Evolutionary conservation across 2,797 vertebrate genomes (phyloP).

Genomic region (Chromobotia macracanthus): DNA sequence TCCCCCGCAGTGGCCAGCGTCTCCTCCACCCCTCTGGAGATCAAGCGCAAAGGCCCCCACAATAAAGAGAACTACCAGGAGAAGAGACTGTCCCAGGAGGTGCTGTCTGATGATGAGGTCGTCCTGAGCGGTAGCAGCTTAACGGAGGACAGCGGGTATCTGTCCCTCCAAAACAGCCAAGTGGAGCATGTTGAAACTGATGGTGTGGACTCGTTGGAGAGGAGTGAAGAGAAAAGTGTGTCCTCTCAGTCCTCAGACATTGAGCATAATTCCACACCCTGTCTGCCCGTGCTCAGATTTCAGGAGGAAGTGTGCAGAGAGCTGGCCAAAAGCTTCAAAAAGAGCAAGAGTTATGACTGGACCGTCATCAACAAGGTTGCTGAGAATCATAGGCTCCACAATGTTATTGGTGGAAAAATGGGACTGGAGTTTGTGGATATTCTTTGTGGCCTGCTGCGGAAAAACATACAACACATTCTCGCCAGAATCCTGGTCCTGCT

Average conservation of each 20-base stretch:
- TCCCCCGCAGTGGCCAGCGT: slow-evolving; percentile 17
- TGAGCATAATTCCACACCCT: slow-evolving; percentile 49
- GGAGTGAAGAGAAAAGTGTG: not conserved
- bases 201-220: slow-evolving; percentile 24
- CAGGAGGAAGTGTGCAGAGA: slow-evolving; percentile 83
- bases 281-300: slow-evolving; percentile 83
- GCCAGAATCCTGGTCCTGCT: slow-evolving; percentile 82
- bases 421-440: slow-evolving; percentile 84
- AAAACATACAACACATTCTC: slow-evolving; percentile 83
- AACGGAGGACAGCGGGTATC: slow-evolving; percentile 89
- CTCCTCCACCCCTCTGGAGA: slow-evolving; percentile 46
- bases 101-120: slow-evolving; percentile 64
- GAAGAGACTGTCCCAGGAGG: slow-evolving; percentile 46
- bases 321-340: slow-evolving; percentile 78
- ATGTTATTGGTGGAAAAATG: slow-evolving; percentile 90
- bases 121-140: slow-evolving; percentile 58
- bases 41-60: slow-evolving; percentile 68
- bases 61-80: slow-evolving; percentile 86
- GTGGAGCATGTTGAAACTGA: slow-evolving; percentile 69
- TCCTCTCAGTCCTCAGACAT: slow-evolving; percentile 41
- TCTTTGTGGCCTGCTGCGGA: slow-evolving; percentile 82
- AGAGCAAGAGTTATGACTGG: slow-evolving; percentile 81
- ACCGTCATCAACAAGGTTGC: slow-evolving; percentile 78
- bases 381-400: slow-evolving; percentile 76
- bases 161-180: slow-evolving; percentile 82